Percentiles rank a stretch among this genome's conserved stretches.
phyloP scores from a whole-genome alignment of 2,113 vertebrate species.

The Melospiza melodia region DNA sequence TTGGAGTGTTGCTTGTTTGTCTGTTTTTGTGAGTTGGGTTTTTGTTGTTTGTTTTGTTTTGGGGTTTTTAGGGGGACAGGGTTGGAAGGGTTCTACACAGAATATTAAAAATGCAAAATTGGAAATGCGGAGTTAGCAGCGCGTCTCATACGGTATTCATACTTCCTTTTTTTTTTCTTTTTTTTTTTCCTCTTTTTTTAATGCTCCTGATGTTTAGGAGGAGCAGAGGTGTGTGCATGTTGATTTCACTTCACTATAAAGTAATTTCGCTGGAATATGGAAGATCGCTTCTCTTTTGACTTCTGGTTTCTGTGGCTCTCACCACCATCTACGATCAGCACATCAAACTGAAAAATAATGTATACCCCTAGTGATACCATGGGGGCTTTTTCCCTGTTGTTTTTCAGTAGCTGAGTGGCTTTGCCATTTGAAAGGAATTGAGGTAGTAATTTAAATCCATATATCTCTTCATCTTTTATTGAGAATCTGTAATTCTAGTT shows the following conservation, averaged over 20 bases:
- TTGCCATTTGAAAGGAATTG: neutral
- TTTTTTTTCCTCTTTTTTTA: neutral
- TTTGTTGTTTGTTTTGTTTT: too few species aligned
- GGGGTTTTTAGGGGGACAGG: too few species aligned
- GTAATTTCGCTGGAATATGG: neutral
- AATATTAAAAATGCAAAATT: neutral
- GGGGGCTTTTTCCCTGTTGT: fast-evolving
- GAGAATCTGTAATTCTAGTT: neutral
- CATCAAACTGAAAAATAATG: neutral
- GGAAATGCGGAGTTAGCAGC: neutral
- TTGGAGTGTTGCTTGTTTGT: neutral
- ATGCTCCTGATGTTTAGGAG: neutral
- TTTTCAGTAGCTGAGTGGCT: neutral
- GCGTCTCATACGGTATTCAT: too few species aligned
- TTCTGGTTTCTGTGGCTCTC: neutral
- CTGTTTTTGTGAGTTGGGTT: neutral
- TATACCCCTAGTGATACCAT: neutral
- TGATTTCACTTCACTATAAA: neutral
- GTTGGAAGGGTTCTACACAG: neutral
- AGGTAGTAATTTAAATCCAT: neutral
- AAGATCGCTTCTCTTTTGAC: neutral
- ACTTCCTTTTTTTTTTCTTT: too few species aligned
- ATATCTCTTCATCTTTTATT: neutral
- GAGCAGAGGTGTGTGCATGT: neutral
- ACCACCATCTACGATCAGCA: neutral